A percentile compares a stretch with the other conserved stretches of the same genome.
Conservation (phyloP, 2,888 invertebrate genomes). For the Drosophila dives region DNA sequence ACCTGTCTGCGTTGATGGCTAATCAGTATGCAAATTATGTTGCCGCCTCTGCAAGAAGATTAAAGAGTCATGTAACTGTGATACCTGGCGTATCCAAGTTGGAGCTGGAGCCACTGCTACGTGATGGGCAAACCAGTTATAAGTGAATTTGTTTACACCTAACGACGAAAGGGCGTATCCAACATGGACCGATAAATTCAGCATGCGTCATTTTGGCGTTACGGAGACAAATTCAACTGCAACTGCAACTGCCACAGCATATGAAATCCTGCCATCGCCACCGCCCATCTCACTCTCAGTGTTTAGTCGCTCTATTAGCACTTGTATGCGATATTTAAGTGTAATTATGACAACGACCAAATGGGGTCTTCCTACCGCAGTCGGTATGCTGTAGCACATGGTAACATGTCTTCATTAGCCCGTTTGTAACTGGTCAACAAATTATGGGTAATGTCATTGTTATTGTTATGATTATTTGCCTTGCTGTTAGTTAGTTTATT, state of each 20-base stretch:
- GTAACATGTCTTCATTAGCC: conserved; percentile 65
- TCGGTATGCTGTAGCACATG: conserved; percentile 13
- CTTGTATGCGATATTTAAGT: conserved; percentile 68
- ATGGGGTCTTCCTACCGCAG: conserved; percentile 5
- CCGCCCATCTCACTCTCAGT: conserved; percentile 16
- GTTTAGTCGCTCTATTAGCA: conserved; percentile 71
- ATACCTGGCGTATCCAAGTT: conserved; percentile 53
- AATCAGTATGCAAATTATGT: conserved; percentile 82
- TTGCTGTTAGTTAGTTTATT: conserved; percentile 50
- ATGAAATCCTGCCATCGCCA: not conserved
- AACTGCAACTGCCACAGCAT: conserved; percentile 1
- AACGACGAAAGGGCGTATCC: conserved; percentile 60
- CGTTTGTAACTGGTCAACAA: conserved; percentile 31
- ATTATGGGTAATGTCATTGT: conserved; percentile 61
- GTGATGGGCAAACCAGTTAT: conserved; percentile 73
- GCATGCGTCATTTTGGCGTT: conserved; percentile 60
- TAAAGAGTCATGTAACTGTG: conserved; percentile 71
- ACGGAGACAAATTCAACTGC: not conserved
- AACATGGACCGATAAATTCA: conserved; percentile 64
- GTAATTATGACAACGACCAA: conserved; percentile 64
- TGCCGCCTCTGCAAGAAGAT: conserved; percentile 74
- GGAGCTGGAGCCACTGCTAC: conserved; percentile 19
- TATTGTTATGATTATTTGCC: conserved; percentile 71
- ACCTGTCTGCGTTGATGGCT: conserved; percentile 71
- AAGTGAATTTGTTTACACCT: conserved; percentile 82